These are phyloP conservation scores for Gonatopus flavifemur DNA, from an alignment of 1,140 invertebrate species.

Conservation along the genomic window DNA sequence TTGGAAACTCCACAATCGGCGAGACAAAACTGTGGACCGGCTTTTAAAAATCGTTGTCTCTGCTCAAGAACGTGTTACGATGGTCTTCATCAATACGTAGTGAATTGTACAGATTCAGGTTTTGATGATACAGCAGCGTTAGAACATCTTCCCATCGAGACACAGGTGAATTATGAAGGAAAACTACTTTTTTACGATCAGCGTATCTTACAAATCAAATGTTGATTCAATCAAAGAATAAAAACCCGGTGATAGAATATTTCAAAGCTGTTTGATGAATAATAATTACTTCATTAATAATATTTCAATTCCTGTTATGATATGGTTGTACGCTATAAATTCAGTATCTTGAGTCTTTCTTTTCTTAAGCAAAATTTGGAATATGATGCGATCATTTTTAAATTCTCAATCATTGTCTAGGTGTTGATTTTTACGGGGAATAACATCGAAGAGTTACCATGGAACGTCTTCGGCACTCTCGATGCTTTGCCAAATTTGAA, in stretches of 20 bases:
- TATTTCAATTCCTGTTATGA: no score
- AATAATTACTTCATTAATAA: no score
- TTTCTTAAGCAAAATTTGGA: no score
- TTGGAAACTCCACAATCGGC: slow-evolving; percentile 34
- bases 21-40: slow-evolving; percentile 50
- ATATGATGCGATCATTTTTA: no score
- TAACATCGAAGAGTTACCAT: slow-evolving; percentile 64
- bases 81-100: slow-evolving; percentile 62
- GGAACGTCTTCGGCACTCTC: slow-evolving; percentile 72
- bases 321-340: no score
- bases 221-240: slow-evolving; percentile 1
- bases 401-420: no score
- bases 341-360: no score
- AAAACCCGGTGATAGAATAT: slow-evolving; percentile 3
- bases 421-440: slow-evolving; percentile 78
- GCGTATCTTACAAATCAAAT: neutral
- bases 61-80: slow-evolving; percentile 63
- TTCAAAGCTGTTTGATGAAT: no score
- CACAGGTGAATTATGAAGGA: slow-evolving; percentile 57
- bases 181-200: neutral
- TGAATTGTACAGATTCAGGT: slow-evolving; percentile 72
- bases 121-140: slow-evolving; percentile 65
- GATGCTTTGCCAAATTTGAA: slow-evolving; percentile 63
- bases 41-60: slow-evolving; percentile 58
- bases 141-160: slow-evolving; percentile 65